A percentile compares a stretch with the other conserved stretches of the same genome.
These are phyloP conservation scores for Hybognathus amarus DNA, from an alignment of 2,797 vertebrate genomes.

Conservation along the genomic window DNA sequence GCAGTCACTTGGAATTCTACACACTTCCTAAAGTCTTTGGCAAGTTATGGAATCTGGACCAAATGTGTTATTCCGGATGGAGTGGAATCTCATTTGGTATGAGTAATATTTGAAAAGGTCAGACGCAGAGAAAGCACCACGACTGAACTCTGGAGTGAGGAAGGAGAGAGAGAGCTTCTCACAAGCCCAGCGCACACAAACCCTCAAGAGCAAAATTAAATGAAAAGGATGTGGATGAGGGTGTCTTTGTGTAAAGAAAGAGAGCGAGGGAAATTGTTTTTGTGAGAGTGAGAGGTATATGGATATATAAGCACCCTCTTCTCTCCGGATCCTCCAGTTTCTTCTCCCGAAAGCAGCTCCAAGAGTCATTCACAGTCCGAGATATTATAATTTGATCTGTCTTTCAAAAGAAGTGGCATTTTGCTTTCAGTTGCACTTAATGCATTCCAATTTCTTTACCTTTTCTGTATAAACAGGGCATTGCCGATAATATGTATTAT, in stretches of 20 bases:
- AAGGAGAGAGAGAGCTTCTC: constrained; percentile 52
- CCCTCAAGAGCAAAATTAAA: constrained; percentile 35
- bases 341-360: constrained; percentile 30
- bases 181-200: neutral
- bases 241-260: constrained; percentile 21
- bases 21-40: constrained; percentile 63
- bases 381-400: constrained; percentile 34
- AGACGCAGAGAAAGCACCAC: constrained; percentile 67
- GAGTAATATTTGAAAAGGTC: constrained; percentile 81
- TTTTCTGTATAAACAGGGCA: constrained; percentile 1
- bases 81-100: constrained; percentile 75
- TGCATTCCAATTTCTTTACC: neutral
- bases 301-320: constrained; percentile 10
- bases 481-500: neutral
- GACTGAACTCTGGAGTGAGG: constrained; percentile 64
- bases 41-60: constrained; percentile 67
- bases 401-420: constrained; percentile 14
- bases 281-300: constrained; percentile 17
- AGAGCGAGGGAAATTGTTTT: constrained; percentile 14
- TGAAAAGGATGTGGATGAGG: constrained; percentile 44
- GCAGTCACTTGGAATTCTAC: constrained; percentile 66
- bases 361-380: neutral
- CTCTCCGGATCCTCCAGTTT: neutral
- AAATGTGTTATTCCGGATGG: constrained; percentile 71
- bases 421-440: neutral